A percentile compares a stretch with the other conserved stretches of the same genome.
These are phyloP conservation scores for Neolamprologus caudopunctatus DNA, from an alignment of 2,113 vertebrate genomes.

Conservation along the genomic window DNA sequence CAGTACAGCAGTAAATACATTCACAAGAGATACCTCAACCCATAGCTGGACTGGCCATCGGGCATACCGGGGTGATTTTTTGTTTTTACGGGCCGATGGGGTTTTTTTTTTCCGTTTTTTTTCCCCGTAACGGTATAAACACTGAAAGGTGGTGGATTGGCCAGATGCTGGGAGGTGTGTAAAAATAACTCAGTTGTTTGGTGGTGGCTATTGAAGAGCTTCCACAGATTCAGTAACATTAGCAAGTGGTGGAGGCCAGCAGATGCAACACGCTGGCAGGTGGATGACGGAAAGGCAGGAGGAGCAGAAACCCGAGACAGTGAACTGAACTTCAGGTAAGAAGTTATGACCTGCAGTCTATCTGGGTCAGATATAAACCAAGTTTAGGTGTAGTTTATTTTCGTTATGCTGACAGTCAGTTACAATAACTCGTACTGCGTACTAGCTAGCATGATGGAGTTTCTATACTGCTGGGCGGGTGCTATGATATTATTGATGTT, in stretches of 20 bases:
- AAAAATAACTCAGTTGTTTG: neutral
- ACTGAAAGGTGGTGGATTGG: neutral
- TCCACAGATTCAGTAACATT: neutral
- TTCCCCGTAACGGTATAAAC: fast-evolving
- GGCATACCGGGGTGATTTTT: fast-evolving
- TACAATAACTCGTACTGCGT: neutral
- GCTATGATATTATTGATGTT: neutral
- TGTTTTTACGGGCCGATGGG: neutral
- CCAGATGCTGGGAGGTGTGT: neutral
- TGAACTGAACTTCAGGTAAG: neutral
- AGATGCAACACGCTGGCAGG: neutral
- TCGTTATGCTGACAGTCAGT: neutral
- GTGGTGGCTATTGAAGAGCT: neutral
- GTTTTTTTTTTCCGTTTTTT: fast-evolving
- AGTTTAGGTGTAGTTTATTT: neutral
- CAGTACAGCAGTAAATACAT: neutral
- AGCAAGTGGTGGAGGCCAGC: neutral
- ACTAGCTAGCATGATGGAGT: neutral
- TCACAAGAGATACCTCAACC: neutral
- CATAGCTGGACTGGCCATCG: neutral
- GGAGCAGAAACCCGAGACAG: fast-evolving
- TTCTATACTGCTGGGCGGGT: fast-evolving
- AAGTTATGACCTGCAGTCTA: neutral
- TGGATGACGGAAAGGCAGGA: neutral
- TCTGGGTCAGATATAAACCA: neutral